A percentile compares a stretch with the other conserved stretches of the same genome.
These are phyloP conservation scores for Holothuria glaberrima DNA, from an alignment of 35 echinoderm and acorn worm genomes.

Conservation along the genomic window DNA sequence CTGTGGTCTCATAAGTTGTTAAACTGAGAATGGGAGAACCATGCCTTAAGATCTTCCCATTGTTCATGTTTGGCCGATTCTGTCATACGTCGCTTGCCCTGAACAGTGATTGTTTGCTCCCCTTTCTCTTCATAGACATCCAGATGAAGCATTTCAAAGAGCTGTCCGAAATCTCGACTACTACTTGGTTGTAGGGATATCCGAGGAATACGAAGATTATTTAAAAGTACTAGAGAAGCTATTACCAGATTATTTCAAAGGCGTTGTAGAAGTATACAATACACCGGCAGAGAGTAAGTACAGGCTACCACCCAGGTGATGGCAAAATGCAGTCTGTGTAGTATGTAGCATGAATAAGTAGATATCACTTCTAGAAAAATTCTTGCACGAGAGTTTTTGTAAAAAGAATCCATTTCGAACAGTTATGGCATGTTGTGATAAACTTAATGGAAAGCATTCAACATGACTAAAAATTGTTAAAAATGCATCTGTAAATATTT, in stretches of 20 bases:
- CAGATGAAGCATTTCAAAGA: neutral
- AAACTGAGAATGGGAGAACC: too few species aligned
- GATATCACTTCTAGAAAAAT: too few species aligned
- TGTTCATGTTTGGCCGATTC: neutral
- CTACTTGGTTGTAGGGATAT: conserved; percentile 44
- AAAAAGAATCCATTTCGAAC: too few species aligned
- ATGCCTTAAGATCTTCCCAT: neutral
- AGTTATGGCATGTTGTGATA: too few species aligned
- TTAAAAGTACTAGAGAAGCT: conserved; percentile 49
- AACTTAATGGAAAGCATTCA: too few species aligned
- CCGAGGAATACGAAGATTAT: conserved; percentile 47
- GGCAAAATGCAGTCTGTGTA: neutral
- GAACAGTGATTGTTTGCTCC: too few species aligned
- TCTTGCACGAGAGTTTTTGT: too few species aligned
- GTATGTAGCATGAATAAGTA: neutral
- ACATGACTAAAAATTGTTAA: too few species aligned
- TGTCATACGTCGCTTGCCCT: too few species aligned
- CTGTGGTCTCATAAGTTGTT: too few species aligned
- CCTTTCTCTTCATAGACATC: neutral
- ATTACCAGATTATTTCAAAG: conserved; percentile 44
- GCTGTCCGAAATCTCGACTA: conserved; percentile 26
- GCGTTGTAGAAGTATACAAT: conserved; percentile 21
- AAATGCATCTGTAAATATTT: too few species aligned
- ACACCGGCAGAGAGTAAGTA: conserved; percentile 34
- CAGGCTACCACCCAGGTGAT: neutral